phyloP scores from a whole-genome alignment of 2,113 vertebrate species.

The Neolamprologus hecqui region DNA sequence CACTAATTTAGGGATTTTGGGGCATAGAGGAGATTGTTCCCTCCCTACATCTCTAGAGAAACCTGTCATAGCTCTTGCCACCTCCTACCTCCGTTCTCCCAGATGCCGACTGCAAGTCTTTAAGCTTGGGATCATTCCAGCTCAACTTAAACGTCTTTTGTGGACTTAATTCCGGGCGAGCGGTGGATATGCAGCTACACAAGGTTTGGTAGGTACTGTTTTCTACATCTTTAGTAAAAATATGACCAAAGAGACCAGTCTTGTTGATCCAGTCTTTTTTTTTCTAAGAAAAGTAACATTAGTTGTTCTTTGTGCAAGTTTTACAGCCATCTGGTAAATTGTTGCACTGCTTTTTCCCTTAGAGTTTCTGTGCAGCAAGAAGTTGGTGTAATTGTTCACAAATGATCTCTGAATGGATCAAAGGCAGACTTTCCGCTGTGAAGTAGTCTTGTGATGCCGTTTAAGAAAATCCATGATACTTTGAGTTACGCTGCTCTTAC shows the following conservation, averaged over 20 bases:
- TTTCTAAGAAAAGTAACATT: neutral
- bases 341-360: neutral
- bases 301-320: neutral
- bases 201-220: constrained; percentile 31
- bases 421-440: neutral
- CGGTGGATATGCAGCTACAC: neutral
- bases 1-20: neutral
- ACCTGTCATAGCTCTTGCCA: neutral
- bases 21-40: neutral
- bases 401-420: neutral
- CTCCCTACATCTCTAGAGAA: constrained; percentile 16
- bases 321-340: neutral
- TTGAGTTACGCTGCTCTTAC: neutral
- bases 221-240: neutral
- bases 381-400: neutral
- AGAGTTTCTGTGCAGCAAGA: neutral
- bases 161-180: neutral
- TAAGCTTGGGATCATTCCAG: constrained; percentile 17
- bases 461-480: neutral
- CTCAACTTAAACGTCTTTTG: neutral
- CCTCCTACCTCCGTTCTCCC: constrained; percentile 14
- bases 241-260: neutral
- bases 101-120: constrained; percentile 18
- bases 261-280: neutral
- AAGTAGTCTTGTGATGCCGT: neutral